phyloP scores from a whole-genome alignment of 2,797 vertebrate genomes.

The Buphagus erythrorhynchus region DNA sequence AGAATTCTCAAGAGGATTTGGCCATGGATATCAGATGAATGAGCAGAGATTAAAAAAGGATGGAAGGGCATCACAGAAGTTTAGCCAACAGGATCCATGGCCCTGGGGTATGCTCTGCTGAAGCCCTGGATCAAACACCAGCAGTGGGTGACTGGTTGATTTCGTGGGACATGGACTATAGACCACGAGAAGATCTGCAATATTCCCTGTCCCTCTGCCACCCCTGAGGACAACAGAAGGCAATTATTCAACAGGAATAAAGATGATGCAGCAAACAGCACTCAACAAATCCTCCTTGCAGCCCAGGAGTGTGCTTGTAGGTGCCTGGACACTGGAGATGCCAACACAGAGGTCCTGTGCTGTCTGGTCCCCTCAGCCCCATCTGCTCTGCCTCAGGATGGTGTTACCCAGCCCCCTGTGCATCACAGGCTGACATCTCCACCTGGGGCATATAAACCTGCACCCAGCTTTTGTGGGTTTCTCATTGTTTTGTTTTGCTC shows the following conservation, averaged over 20 bases:
- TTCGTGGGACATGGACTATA: neutral
- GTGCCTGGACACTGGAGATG: neutral
- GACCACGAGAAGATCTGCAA: neutral
- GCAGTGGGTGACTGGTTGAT: neutral
- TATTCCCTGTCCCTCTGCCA: neutral
- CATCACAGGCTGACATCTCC: neutral
- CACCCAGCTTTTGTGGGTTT: neutral
- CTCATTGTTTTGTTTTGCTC: neutral
- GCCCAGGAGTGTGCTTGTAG: neutral
- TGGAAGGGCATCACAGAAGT: neutral
- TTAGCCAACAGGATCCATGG: neutral
- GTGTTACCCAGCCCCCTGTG: neutral
- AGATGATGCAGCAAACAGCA: neutral
- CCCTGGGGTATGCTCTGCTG: accelerated
- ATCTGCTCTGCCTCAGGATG: neutral
- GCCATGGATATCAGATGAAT: neutral
- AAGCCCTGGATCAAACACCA: neutral
- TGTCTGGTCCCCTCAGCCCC: neutral
- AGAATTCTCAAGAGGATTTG: neutral
- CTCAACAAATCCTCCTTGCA: neutral
- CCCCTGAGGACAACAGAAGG: neutral
- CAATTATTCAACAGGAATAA: neutral
- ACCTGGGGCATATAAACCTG: accelerated
- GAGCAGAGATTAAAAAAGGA: neutral
- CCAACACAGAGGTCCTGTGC: neutral